phyloP scores from a whole-genome alignment of 2,797 vertebrate genomes.

The Lacerta viridis region DNA sequence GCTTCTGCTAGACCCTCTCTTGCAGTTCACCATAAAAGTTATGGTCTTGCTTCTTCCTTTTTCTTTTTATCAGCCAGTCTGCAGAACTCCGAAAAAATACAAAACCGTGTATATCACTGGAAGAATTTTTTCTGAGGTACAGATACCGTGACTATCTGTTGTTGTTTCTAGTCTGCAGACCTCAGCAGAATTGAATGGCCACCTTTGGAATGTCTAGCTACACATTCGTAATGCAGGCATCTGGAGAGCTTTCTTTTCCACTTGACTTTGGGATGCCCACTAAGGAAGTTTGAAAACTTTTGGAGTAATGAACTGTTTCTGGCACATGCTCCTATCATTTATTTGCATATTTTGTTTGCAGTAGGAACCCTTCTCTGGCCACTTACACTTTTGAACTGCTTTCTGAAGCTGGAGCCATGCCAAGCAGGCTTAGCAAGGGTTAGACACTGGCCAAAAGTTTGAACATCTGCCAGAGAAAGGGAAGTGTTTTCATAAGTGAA shows the following conservation, averaged over 20 bases:
- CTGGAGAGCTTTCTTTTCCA: neutral
- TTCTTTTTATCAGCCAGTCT: neutral
- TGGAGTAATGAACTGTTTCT: neutral
- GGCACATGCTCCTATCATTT: neutral
- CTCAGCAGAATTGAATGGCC: neutral
- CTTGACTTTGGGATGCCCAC: constrained; percentile 9
- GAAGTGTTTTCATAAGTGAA: constrained; percentile 17
- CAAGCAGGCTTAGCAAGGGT: constrained; percentile 12
- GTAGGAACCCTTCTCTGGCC: constrained; percentile 10
- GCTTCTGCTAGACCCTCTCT: neutral
- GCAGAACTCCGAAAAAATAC: too few relatives aligned
- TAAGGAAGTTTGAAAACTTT: constrained; percentile 2
- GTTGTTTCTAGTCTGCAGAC: too few relatives aligned
- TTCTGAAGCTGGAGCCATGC: neutral
- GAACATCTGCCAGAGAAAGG: constrained; percentile 32
- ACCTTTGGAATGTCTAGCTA: neutral
- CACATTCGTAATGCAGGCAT: neutral
- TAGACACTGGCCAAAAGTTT: constrained; percentile 43
- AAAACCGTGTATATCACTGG: too few relatives aligned
- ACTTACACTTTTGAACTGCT: constrained; percentile 17
- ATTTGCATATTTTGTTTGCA: neutral
- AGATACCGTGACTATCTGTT: too few relatives aligned
- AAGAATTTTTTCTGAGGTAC: too few relatives aligned
- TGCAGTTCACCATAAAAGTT: neutral
- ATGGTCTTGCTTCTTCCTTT: neutral